Conservation (phyloP, 2,797 vertebrate species). For the Gouania willdenowi region DNA sequence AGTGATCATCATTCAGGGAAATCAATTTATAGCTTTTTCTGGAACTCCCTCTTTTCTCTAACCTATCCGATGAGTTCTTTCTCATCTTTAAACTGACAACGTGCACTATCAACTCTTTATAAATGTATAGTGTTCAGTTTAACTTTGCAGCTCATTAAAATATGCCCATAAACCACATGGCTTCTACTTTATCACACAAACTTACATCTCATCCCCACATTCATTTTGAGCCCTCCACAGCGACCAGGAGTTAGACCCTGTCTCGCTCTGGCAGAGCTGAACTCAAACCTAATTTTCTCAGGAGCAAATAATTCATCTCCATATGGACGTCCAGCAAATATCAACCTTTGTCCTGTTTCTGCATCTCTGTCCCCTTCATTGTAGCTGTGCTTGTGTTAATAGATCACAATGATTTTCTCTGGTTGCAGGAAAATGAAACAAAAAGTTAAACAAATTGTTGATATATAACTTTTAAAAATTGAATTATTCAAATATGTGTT, state of each 20-base stretch:
- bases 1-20: not conserved
- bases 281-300: slow-evolving; percentile 51
- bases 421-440: no score
- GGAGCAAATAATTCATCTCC: slow-evolving; percentile 50
- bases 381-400: slow-evolving; percentile 17
- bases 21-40: not conserved
- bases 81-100: not conserved
- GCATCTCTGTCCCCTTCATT: slow-evolving; percentile 1
- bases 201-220: not conserved
- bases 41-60: not conserved
- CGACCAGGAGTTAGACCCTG: slow-evolving; percentile 12
- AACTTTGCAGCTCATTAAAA: no score
- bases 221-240: slow-evolving; percentile 23
- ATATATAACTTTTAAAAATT: no score
- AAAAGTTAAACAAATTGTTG: no score
- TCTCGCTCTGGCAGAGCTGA: slow-evolving; percentile 36
- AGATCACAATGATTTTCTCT: slow-evolving; percentile 27
- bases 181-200: no score
- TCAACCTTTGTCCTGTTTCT: slow-evolving; percentile 26
- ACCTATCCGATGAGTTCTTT: not conserved
- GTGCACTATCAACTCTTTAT: not conserved
- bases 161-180: no score
- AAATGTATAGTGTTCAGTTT: no score
- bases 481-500: no score
- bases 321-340: slow-evolving; percentile 21